Evolutionary conservation across 2,888 invertebrate genomes (phyloP), one percentile per base, ranked within the genome.

Genomic region (Matsumyia berberina): DNA sequence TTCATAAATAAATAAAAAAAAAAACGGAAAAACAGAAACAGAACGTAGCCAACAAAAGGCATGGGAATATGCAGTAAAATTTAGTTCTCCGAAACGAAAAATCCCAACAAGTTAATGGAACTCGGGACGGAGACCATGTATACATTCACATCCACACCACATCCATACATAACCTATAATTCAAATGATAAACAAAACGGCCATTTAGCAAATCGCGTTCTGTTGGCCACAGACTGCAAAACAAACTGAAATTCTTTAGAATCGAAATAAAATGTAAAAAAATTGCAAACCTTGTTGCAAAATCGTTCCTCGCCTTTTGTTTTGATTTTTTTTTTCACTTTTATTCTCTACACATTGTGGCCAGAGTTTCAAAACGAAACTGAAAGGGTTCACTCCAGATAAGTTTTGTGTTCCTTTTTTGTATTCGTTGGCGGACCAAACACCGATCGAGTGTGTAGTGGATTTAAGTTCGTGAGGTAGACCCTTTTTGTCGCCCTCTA

Each of bases 121-220:
- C 31, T 39, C 44, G 9, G n/a, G n/a, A 46, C 74, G 46, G 64
- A 64, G 1, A 42, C 39, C 44, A 12, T 42, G 42, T 11, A 12
- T 7, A 17, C 35, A 44, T 15, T 9, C n/a, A 9, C 8, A 58
- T 12, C 15, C 42, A 37, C 37, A 37, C 42, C 9, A 24, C 4
- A 24, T 24, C 39, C 15, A 19, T 4, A 12, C 24, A n/a, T 57
- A 69, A 51, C 37, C 66, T 42, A 82, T 82, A 77, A 82, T 77
- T 82, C 77, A 77, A 77, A 82, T 72, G 70, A 77, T 82, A 82
- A 82, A 82, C 82, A 82, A 77, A 82, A 70, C 82, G 49, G 66
- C 82, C 82, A 82, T 77, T 82, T 82, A 82, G 57, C 76, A 17
- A 70, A 76, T 70, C 62, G n/a, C 67, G 69, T 74, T 74, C 67